phyloP scores from a whole-genome alignment of 30 jellyfish, hydroid and myxozoan genomes.

The Cassiopea xamachana region DNA sequence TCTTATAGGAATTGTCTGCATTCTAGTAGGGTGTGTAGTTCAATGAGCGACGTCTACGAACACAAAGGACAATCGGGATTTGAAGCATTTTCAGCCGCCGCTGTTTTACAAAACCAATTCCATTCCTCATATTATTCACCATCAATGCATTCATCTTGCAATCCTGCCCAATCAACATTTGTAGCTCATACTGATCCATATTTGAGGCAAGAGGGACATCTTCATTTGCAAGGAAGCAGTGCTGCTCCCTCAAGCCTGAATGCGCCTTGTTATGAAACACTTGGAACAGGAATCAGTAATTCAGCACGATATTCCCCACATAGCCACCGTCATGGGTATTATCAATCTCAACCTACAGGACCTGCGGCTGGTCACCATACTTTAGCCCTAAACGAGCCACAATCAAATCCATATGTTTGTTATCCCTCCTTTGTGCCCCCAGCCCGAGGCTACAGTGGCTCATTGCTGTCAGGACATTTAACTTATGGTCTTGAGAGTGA shows the following conservation, averaged over 20 bases:
- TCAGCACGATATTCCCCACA: conserved; percentile 94
- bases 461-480: conserved; percentile 79
- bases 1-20: conserved; percentile 56
- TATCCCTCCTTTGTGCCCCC: conserved; percentile 98
- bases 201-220: conserved; percentile 90
- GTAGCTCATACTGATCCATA: conserved; percentile 91
- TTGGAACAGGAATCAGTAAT: conserved; percentile 75
- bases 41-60: conserved; percentile 80
- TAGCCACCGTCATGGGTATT: conserved; percentile 86
- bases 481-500: conserved; percentile 88
- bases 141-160: conserved; percentile 92
- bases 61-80: conserved; percentile 70
- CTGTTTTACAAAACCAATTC: conserved; percentile 40
- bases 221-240: conserved; percentile 75
- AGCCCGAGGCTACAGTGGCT: conserved; percentile 80
- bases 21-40: conserved; percentile 38
- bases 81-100: conserved; percentile 16
- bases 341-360: conserved; percentile 77
- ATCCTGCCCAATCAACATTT: conserved; percentile 81
- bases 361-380: conserved; percentile 89
- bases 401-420: conserved; percentile 87
- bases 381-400: conserved; percentile 75
- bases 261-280: conserved; percentile 82
- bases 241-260: conserved; percentile 75
- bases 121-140: conserved; percentile 81